These are phyloP conservation scores for Syrmaticus mikado DNA, from an alignment of 2,113 vertebrate genomes.

Conservation along the genomic window DNA sequence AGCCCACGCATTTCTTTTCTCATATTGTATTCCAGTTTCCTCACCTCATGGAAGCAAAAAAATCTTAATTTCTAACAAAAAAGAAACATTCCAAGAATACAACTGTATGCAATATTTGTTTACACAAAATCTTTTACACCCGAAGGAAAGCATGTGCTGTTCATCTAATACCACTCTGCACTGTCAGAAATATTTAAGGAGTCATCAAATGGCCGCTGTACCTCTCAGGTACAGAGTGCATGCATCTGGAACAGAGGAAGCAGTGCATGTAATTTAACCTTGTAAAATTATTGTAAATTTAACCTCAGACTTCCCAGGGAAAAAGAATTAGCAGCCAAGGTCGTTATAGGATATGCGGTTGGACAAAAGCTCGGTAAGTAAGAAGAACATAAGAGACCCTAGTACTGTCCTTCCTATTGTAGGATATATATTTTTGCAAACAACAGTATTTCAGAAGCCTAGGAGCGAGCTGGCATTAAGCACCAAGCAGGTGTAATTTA, in stretches of 20 bases:
- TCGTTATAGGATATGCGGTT: neutral
- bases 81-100: neutral
- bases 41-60: neutral
- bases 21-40: neutral
- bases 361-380: neutral
- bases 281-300: constrained; percentile 50
- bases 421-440: neutral
- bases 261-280: constrained; percentile 57
- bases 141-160: constrained; percentile 54
- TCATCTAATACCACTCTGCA: constrained; percentile 12
- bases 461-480: neutral
- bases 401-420: neutral
- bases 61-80: neutral
- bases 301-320: constrained; percentile 10
- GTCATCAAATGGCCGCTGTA: constrained; percentile 33
- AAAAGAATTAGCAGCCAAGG: constrained; percentile 19
- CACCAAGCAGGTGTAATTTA: neutral
- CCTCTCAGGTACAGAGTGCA: constrained; percentile 43
- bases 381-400: neutral
- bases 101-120: constrained; percentile 19
- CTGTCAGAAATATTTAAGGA: constrained; percentile 60
- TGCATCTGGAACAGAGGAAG: constrained; percentile 61
- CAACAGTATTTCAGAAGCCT: neutral
- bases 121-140: constrained; percentile 36
- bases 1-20: neutral